Evolutionary conservation across 2,113 vertebrate genomes (phyloP).

Genomic region (Tychaedon coryphoeus): DNA sequence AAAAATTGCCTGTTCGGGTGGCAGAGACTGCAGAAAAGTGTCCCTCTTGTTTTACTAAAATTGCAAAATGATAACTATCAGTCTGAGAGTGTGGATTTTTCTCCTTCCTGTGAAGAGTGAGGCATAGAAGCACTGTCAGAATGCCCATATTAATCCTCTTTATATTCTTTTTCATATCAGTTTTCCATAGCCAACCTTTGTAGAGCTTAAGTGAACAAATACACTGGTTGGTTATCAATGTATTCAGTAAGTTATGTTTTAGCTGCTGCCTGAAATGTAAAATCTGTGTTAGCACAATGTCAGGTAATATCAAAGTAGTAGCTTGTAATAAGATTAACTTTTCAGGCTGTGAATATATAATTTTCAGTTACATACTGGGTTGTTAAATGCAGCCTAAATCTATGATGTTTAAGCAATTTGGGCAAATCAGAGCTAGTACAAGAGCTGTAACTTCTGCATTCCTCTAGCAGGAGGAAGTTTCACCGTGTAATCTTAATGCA

Average conservation of each 20-base stretch:
- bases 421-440: neutral
- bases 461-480: constrained; percentile 1
- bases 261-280: constrained; percentile 53
- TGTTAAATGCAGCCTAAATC: constrained; percentile 48
- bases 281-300: constrained; percentile 55
- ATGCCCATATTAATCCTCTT: constrained; percentile 30
- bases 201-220: constrained; percentile 58
- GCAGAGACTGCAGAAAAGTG: neutral
- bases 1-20: neutral
- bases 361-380: constrained; percentile 35
- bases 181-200: constrained; percentile 44
- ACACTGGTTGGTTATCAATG: constrained; percentile 13
- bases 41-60: constrained; percentile 16
- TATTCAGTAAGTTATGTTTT: constrained; percentile 55
- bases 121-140: neutral
- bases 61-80: neutral
- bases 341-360: constrained; percentile 53
- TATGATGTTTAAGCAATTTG: constrained; percentile 13
- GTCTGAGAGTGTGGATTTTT: constrained; percentile 1
- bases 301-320: constrained; percentile 55
- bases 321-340: constrained; percentile 66
- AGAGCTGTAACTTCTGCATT: neutral
- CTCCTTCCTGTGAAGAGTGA: neutral
- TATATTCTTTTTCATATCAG: neutral
- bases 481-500: constrained; percentile 26